These are phyloP conservation scores for Nettapus auritus DNA, from an alignment of 2,113 vertebrate genomes.

Conservation along the genomic window DNA sequence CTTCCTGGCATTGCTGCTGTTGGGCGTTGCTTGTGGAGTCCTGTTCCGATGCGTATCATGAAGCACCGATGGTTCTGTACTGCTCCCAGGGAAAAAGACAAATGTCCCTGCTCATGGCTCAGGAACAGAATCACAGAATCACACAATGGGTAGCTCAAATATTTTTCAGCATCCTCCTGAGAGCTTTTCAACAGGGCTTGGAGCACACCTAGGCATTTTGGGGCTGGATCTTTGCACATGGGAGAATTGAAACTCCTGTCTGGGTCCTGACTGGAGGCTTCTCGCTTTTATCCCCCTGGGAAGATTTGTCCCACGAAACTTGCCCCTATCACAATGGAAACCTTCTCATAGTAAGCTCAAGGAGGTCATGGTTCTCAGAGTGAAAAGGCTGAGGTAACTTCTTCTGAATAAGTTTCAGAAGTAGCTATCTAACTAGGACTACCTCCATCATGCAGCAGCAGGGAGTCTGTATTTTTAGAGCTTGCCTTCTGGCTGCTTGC, in stretches of 20 bases:
- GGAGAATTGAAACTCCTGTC: background rate
- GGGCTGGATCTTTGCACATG: background rate
- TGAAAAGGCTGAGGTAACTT: background rate
- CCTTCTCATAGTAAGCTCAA: background rate
- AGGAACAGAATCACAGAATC: background rate
- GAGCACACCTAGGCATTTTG: background rate
- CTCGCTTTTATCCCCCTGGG: background rate
- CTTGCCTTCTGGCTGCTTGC: background rate
- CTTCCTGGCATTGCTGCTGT: background rate
- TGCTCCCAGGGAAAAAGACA: background rate
- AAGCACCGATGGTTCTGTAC: background rate
- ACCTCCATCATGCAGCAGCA: background rate
- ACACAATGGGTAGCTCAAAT: background rate
- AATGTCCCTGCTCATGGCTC: background rate
- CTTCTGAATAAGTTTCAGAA: background rate
- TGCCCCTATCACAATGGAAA: background rate
- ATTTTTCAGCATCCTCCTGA: background rate
- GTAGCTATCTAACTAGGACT: rapidly evolving
- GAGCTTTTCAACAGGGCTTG: background rate
- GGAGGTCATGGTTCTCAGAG: background rate
- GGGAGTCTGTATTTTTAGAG: background rate
- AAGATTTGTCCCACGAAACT: background rate
- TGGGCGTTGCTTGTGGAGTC: background rate
- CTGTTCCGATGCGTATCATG: background rate
- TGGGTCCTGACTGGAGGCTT: background rate